Base-by-base conservation (phyloP, 2,113 vertebrate genomes). In the Mugil cephalus region DNA sequence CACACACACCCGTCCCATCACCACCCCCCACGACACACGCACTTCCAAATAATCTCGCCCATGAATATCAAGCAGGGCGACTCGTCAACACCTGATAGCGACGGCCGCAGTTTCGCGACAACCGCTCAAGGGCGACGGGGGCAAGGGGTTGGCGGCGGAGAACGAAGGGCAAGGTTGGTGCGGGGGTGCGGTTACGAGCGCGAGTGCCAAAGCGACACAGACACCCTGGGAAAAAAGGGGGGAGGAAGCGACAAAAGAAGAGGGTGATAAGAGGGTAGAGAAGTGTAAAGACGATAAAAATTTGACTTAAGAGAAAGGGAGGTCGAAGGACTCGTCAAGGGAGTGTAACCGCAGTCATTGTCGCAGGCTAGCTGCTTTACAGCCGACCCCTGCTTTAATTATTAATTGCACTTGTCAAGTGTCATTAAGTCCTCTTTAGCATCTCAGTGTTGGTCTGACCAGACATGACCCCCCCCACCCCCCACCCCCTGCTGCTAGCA, bases 401-500 rank as follows among this genome's bases (percentile, higher is more conserved):
- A 96, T 96, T 95, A 96, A 96, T 95, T 95, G 93, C 90, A 93
- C 94, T 96, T 95, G 95, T 96, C 95, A 95, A 93, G 87, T 93
- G 69, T 94, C 93, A 94, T 95, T 96, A 95, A 95, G 94, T 94
- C 94, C 93, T 95, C 93, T 95, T 95, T 95, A 95, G 92, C 93
- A 91, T 95, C 92, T 90, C 93, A 92, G 92, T 94, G 92, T 94
- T 88, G 73, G 88, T 93, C 90, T 93, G 93, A 95, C 94, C 93
- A 92, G 93, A 94, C 93, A 94, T 93, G 93, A 91, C 46, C 59
- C 38, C n/a, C 64, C 90, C 93, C 92, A n/a, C n/a, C n/a, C n/a
- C n/a, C n/a, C 59, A 43, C n/a, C 64, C 90, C 93, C 92, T 77
- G 66, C 86, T 90, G 93, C 87, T 86, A 82, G 89, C 92, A 93